phyloP scores from a whole-genome alignment of 2,113 vertebrate genomes.

The Solenodon paradoxus region DNA sequence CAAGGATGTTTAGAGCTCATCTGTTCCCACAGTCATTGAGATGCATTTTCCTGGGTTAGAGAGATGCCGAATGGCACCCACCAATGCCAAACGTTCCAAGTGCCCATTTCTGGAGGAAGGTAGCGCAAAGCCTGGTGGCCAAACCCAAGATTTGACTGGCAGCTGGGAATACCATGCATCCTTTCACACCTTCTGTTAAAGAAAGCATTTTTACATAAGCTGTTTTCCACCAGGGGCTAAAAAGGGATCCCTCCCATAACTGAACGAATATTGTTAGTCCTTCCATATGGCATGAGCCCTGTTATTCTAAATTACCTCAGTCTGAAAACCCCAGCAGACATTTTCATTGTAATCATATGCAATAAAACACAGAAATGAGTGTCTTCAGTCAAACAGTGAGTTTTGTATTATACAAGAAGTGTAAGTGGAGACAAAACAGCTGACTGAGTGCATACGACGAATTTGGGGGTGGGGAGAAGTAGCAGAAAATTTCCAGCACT shows the following conservation, averaged over 20 bases:
- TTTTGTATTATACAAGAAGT: background rate
- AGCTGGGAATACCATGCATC: background rate
- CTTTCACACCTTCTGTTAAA: slow-evolving; percentile 55
- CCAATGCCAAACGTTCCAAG: background rate
- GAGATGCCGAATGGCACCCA: background rate
- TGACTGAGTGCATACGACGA: background rate
- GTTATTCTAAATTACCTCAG: slow-evolving; percentile 52
- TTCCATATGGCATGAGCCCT: slow-evolving; percentile 58
- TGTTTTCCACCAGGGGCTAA: slow-evolving; percentile 53
- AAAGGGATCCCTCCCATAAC: slow-evolving; percentile 55
- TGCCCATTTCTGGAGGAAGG: background rate
- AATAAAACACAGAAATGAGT: slow-evolving; percentile 11
- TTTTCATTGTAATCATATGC: slow-evolving; percentile 16
- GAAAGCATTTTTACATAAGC: slow-evolving; percentile 55
- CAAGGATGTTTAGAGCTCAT: background rate
- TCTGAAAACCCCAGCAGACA: slow-evolving; percentile 35
- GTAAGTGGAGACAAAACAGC: background rate
- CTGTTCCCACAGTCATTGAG: background rate
- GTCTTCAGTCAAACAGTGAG: background rate
- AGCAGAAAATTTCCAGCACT: background rate
- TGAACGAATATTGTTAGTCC: slow-evolving; percentile 41
- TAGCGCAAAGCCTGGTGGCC: background rate
- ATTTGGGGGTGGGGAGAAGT: background rate
- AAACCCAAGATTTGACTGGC: slow-evolving; percentile 10
- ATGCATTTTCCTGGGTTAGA: background rate